phyloP scores from a whole-genome alignment of 2,113 vertebrate genomes.

The Oryzias melastigma region DNA sequence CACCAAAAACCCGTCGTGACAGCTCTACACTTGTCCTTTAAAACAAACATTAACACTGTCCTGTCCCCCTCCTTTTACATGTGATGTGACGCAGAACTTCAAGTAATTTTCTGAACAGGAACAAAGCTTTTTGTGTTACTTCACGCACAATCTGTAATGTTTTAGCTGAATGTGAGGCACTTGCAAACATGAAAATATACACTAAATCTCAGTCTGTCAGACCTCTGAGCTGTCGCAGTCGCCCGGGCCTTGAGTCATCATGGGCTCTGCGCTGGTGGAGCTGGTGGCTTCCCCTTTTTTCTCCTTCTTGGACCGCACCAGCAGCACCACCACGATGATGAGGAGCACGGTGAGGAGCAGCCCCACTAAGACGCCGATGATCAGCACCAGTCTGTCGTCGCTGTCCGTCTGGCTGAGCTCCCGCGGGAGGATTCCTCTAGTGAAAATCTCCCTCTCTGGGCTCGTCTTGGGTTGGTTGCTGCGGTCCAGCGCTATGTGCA shows the following conservation, averaged over 20 bases:
- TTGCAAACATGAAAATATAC: slow-evolving; percentile 61
- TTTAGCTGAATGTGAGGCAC: slow-evolving; percentile 73
- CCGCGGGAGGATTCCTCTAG: slow-evolving; percentile 68
- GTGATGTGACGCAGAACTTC: slow-evolving; percentile 60
- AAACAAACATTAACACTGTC: slow-evolving; percentile 36
- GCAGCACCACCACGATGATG: slow-evolving; percentile 56
- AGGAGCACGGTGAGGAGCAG: slow-evolving; percentile 79
- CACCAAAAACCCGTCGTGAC: slow-evolving; percentile 47
- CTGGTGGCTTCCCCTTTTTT: slow-evolving; percentile 57
- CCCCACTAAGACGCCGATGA: slow-evolving; percentile 74
- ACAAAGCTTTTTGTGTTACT: slow-evolving; percentile 59
- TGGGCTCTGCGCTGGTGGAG: slow-evolving; percentile 78
- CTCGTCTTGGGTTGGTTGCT: slow-evolving; percentile 60
- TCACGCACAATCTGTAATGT: slow-evolving; percentile 49
- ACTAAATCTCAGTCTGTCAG: slow-evolving; percentile 66
- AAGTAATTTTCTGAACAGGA: slow-evolving; percentile 63
- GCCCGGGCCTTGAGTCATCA: slow-evolving; percentile 69
- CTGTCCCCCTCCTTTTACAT: slow-evolving; percentile 14
- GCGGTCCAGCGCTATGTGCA: slow-evolving; percentile 86
- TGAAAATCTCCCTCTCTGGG: slow-evolving; percentile 53
- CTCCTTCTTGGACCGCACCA: slow-evolving; percentile 70
- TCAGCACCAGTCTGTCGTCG: slow-evolving; percentile 65
- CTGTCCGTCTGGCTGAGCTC: slow-evolving; percentile 68
- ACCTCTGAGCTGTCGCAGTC: slow-evolving; percentile 88
- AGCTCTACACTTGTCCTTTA: slow-evolving; percentile 38